Evolutionary conservation across 2,797 vertebrate species (phyloP).

Genomic region (Melanotaenia pygmaea): DNA sequence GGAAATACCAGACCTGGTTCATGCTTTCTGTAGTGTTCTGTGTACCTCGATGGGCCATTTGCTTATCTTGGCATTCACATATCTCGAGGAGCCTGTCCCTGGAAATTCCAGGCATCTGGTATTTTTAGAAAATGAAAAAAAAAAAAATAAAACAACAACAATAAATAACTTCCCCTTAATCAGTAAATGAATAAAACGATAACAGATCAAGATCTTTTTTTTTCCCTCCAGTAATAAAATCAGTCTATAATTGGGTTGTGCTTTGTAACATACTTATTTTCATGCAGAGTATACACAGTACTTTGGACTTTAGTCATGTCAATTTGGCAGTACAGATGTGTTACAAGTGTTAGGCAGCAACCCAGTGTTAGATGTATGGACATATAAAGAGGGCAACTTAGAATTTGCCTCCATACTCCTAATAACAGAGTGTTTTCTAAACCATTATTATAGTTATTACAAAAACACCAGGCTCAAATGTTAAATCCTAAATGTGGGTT

Average conservation of each 20-base stretch:
- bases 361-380: neutral
- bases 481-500: neutral
- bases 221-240: conserved; percentile 15
- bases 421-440: neutral
- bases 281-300: neutral
- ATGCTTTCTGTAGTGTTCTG: conserved; percentile 46
- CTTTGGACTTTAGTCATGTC: neutral
- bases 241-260: conserved; percentile 2
- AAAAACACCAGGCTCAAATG: neutral
- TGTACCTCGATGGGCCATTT: conserved; percentile 54
- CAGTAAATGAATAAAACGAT: conserved; percentile 1
- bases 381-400: neutral
- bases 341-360: neutral
- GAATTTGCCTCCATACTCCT: neutral
- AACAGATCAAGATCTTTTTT: neutral
- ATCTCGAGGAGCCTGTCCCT: conserved; percentile 26
- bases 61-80: conserved; percentile 60
- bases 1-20: conserved; percentile 24
- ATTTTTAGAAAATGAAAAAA: conserved; percentile 14
- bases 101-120: conserved; percentile 27
- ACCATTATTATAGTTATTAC: neutral
- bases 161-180: conserved; percentile 15
- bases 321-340: neutral
- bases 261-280: neutral
- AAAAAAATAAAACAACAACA: neutral